Evolutionary conservation across 2,797 vertebrate genomes (phyloP).

Genomic region (Xyrichtys novacula): DNA sequence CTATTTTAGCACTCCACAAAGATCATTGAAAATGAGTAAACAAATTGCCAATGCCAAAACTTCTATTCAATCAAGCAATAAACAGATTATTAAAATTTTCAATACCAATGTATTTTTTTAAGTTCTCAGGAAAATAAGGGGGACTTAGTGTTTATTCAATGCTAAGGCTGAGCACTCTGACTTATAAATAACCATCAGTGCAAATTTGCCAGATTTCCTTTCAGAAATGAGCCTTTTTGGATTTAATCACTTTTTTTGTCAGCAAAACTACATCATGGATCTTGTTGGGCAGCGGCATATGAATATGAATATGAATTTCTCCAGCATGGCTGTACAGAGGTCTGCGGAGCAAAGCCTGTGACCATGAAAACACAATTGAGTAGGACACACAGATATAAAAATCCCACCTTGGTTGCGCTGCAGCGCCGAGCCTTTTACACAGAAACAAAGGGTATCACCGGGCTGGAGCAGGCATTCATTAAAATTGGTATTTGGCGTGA

Average conservation of each 20-base stretch:
- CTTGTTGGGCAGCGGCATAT: conserved; percentile 2
- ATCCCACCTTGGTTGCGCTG: conserved; percentile 51
- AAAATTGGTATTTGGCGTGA: conserved; percentile 83
- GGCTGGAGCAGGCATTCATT: conserved; percentile 76
- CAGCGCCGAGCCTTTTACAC: conserved; percentile 58
- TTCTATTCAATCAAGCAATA: conserved; percentile 35
- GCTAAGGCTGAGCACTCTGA: conserved; percentile 33
- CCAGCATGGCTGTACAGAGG: conserved; percentile 44
- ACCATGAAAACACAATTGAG: conserved; percentile 54
- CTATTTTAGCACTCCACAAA: conserved; percentile 15
- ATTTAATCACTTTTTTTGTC: conserved; percentile 24
- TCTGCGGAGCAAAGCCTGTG: conserved; percentile 50
- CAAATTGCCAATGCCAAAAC: conserved; percentile 17
- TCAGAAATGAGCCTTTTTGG: conserved; percentile 17
- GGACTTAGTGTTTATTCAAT: conserved; percentile 29
- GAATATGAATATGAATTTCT: conserved; percentile 41
- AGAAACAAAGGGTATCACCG: conserved; percentile 66
- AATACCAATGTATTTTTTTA: background rate
- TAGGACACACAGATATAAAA: conserved; percentile 48
- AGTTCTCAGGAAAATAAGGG: conserved; percentile 15
- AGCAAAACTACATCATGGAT: conserved; percentile 20
- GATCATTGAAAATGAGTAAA: conserved; percentile 15
- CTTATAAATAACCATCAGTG: conserved; percentile 24
- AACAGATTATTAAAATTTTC: conserved; percentile 13
- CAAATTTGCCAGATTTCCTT: conserved; percentile 34